Conservation (phyloP, 2,888 invertebrate species). For the Sclerodermus sp. region DNA sequence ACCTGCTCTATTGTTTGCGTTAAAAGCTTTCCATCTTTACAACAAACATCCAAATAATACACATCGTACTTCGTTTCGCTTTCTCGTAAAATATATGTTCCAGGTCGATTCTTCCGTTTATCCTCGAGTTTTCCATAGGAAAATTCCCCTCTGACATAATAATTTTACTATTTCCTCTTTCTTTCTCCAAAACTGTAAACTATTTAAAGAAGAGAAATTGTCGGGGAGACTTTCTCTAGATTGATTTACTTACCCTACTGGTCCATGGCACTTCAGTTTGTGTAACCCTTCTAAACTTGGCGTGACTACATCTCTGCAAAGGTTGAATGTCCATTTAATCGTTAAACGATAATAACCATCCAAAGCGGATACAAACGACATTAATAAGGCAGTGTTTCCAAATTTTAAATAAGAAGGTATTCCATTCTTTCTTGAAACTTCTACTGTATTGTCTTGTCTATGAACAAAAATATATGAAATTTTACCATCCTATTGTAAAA, state of each 20-base stretch:
- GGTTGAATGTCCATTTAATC: conserved; percentile 88
- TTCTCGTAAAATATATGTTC: conserved; percentile 81
- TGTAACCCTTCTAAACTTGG: conserved; percentile 76
- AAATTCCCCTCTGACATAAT: conserved; percentile 71
- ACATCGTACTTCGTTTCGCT: conserved; percentile 79
- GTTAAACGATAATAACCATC: conserved; percentile 84
- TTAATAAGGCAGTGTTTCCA: conserved; percentile 66
- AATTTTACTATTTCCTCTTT: neutral
- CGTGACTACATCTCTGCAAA: conserved; percentile 80
- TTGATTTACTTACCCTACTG: conserved; percentile 72
- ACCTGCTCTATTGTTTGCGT: conserved; percentile 56
- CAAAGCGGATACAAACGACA: conserved; percentile 79
- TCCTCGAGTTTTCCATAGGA: conserved; percentile 82
- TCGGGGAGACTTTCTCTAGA: neutral
- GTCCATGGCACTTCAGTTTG: conserved; percentile 82
- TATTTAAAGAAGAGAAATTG: neutral
- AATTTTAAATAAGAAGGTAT: conserved; percentile 77
- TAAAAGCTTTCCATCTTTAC: conserved; percentile 61
- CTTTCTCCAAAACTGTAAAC: neutral
- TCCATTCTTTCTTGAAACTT: conserved; percentile 76
- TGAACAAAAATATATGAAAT: conserved; percentile 2
- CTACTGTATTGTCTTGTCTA: conserved; percentile 70
- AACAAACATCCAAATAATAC: conserved; percentile 81
- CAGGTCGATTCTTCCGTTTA: conserved; percentile 73
- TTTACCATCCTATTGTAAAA: too few relatives aligned